Base-by-base conservation (phyloP, 2,113 vertebrate species). In the Ictalurus furcatus region DNA sequence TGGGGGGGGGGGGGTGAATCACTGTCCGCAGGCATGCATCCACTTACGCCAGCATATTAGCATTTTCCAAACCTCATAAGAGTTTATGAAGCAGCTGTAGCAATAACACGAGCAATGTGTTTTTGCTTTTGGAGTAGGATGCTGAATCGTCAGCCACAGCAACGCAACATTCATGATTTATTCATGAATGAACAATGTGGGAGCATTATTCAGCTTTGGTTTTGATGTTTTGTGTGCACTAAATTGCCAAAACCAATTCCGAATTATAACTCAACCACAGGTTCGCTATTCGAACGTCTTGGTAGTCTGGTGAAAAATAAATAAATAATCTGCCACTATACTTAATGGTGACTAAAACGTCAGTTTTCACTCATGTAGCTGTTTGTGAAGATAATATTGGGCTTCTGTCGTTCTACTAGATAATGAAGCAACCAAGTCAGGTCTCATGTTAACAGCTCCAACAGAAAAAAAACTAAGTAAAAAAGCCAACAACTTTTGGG, bases 81-180 rank as follows among this genome's bases (percentile, higher is more conserved):
- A 52, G 19, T 80, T 67, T 17, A 65, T 69, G 61, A 69, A 56
- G 52, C 59, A 69, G 84, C 63, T 90, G 74, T 61, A 65, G 25
- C 44, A 40, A 81, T 76, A 85, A 87, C 59, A 23, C 25, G 37
- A 80, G 63, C 54, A 48, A 84, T n/a, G 6, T 48, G 34, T 84
- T 71, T 13, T 67, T 40, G 16, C 52, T 44, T 73, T 84, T 85
- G 44, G 44, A 52, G 63, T 4, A 30, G 23, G 84, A 84, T 65
- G 2, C 6, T 65, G 17, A 52, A 69, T 30, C 40, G 16, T 8
- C 25, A 17, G 28, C 63, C 84, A 52, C 28, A 13, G 63, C 84
- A n/a, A 65, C 11, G 48, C 37, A 61, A 37, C 37, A 19, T 5
- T 67, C 37, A 65, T 48, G 6, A 63, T 48, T 17, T 85, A 40